Conservation (phyloP, 2,888 invertebrate species). For the Drosophila anomelani region DNA sequence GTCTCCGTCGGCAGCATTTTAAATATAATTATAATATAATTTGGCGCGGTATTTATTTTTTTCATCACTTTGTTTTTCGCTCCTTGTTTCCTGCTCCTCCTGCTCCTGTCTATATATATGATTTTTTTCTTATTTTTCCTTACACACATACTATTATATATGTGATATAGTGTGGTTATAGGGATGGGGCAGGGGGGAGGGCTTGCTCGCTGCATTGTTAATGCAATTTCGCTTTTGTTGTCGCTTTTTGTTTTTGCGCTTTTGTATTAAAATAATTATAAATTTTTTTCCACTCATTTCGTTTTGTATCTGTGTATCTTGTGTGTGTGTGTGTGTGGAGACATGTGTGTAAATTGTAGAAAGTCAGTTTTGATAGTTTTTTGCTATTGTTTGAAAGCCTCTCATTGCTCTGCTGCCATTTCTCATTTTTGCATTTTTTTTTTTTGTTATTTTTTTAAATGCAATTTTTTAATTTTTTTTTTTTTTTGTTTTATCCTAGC, state of each 20-base stretch:
- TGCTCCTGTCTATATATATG: constrained; percentile 41
- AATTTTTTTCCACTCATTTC: constrained; percentile 58
- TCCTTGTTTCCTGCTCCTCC: constrained; percentile 23
- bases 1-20: constrained; percentile 64
- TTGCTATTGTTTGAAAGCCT: constrained; percentile 55
- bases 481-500: background rate
- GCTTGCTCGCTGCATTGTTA: constrained; percentile 68
- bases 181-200: background rate
- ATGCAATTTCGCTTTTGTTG: constrained; percentile 75
- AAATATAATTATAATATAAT: constrained; percentile 81
- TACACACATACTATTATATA: background rate
- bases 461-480: constrained; percentile 1
- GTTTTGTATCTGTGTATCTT: constrained; percentile 41
- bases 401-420: constrained; percentile 34
- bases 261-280: constrained; percentile 79
- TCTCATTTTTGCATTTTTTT: constrained; percentile 37
- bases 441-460: constrained; percentile 14
- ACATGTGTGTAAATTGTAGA: constrained; percentile 65
- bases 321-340: constrained; percentile 41
- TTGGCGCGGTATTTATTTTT: constrained; percentile 72
- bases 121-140: constrained; percentile 53
- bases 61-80: constrained; percentile 22
- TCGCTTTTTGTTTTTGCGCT: constrained; percentile 60
- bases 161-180: background rate
- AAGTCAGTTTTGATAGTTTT: constrained; percentile 80